A percentile compares a stretch with the other conserved stretches of the same genome.
phyloP scores from a whole-genome alignment of 2,888 invertebrate genomes.

The Miltochrista miniata region DNA sequence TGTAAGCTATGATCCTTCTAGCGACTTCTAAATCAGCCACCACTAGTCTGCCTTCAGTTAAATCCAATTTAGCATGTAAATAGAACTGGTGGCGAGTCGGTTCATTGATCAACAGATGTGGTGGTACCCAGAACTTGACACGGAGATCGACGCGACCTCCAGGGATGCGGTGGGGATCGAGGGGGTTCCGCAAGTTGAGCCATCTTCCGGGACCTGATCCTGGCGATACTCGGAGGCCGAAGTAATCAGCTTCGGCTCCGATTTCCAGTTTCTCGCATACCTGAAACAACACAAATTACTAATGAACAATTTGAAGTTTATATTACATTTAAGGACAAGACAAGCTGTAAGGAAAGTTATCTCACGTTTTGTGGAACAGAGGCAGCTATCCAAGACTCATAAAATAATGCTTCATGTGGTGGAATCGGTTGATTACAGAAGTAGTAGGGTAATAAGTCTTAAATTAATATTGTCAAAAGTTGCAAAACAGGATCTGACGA shows the following conservation, averaged over 20 bases:
- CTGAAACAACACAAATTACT: conserved; percentile 74
- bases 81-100: conserved; percentile 94
- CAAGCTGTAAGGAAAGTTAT: background rate
- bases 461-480: background rate
- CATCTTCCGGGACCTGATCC: conserved; percentile 89
- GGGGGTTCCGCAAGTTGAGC: conserved; percentile 93
- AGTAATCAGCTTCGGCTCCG: conserved; percentile 94
- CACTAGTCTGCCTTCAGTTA: conserved; percentile 88
- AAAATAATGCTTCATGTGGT: too few relatives aligned
- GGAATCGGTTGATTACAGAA: background rate
- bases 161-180: conserved; percentile 89
- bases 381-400: too few relatives aligned
- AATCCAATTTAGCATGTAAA: conserved; percentile 90
- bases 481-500: background rate
- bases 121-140: conserved; percentile 96
- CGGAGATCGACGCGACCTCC: conserved; percentile 87
- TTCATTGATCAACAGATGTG: conserved; percentile 93
- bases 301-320: background rate
- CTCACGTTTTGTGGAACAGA: too few relatives aligned
- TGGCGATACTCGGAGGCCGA: conserved; percentile 88
- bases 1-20: conserved; percentile 88
- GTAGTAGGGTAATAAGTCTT: background rate
- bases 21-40: conserved; percentile 88
- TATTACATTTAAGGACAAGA: conserved; percentile 4
- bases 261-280: conserved; percentile 93